These are phyloP conservation scores for Eubasilissa regina DNA, from an alignment of 1,140 invertebrate genomes.

Conservation along the genomic window DNA sequence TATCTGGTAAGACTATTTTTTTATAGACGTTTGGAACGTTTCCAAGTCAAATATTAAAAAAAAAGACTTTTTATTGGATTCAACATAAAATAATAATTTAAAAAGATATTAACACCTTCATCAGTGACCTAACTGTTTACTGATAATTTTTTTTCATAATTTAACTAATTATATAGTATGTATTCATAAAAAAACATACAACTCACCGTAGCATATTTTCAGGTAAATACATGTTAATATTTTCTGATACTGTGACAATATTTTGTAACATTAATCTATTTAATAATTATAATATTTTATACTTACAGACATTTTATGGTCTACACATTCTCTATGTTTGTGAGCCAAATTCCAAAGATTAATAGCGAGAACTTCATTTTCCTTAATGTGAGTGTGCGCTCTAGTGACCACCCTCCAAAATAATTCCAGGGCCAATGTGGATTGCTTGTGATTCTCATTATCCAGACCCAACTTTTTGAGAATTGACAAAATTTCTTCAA, in stretches of 20 bases:
- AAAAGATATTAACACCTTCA: no score
- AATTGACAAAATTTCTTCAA: slow-evolving; percentile 84
- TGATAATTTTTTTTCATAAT: no score
- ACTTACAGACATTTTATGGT: slow-evolving; percentile 67
- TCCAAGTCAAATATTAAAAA: no score
- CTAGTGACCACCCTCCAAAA: slow-evolving; percentile 81
- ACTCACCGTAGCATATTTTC: background rate
- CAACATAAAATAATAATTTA: no score
- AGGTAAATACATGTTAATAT: background rate
- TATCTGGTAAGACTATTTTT: no score
- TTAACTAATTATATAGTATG: no score
- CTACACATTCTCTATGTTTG: slow-evolving; percentile 62
- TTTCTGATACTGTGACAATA: background rate
- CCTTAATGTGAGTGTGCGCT: slow-evolving; percentile 77
- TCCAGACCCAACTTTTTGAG: slow-evolving; percentile 77
- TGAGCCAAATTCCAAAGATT: slow-evolving; percentile 86
- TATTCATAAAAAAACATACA: no score
- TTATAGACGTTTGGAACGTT: no score
- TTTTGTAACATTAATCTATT: background rate
- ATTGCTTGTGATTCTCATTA: slow-evolving; percentile 78
- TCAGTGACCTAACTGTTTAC: no score
- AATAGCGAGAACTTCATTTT: slow-evolving; percentile 77
- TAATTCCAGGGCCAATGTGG: slow-evolving; percentile 80
- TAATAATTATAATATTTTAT: slow-evolving; percentile 16
- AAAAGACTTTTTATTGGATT: no score